Conservation (phyloP, 2,113 vertebrate genomes). For the Lamprologus sp. region DNA sequence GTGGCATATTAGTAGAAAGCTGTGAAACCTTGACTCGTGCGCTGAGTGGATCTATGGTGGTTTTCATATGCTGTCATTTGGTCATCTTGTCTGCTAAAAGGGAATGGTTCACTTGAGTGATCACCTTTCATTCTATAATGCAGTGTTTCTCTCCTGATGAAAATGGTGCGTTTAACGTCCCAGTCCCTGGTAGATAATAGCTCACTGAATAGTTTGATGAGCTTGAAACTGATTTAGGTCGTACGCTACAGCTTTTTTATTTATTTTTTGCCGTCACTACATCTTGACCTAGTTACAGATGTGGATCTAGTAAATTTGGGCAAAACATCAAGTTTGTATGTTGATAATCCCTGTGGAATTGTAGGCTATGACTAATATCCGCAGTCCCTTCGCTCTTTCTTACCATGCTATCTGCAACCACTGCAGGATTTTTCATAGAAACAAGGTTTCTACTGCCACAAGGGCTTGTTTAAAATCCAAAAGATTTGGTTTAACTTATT, state of each 20-base stretch:
- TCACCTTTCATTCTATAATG: not conserved
- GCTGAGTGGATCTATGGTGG: not conserved
- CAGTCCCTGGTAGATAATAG: fast-evolving
- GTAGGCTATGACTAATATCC: not conserved
- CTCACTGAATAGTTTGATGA: not conserved
- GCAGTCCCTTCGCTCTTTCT: not conserved
- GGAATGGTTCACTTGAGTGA: not conserved
- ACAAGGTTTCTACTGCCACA: not conserved
- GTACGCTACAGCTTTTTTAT: not conserved
- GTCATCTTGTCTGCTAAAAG: not conserved
- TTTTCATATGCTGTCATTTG: not conserved
- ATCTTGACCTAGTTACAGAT: not conserved
- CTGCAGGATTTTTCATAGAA: not conserved
- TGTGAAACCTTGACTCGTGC: not conserved
- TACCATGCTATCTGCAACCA: not conserved
- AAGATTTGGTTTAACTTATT: not conserved
- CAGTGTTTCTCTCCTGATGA: not conserved
- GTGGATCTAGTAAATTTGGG: not conserved
- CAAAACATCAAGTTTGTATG: not conserved
- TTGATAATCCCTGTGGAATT: not conserved
- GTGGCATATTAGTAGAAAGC: not conserved
- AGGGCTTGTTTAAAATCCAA: not conserved
- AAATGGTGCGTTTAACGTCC: not conserved
- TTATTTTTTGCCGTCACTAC: not conserved
- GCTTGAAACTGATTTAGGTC: not conserved